Evolutionary conservation across 1,140 invertebrate genomes (phyloP), one percentile per base, ranked within the genome.

Genomic region (Eubasilissa regina): DNA sequence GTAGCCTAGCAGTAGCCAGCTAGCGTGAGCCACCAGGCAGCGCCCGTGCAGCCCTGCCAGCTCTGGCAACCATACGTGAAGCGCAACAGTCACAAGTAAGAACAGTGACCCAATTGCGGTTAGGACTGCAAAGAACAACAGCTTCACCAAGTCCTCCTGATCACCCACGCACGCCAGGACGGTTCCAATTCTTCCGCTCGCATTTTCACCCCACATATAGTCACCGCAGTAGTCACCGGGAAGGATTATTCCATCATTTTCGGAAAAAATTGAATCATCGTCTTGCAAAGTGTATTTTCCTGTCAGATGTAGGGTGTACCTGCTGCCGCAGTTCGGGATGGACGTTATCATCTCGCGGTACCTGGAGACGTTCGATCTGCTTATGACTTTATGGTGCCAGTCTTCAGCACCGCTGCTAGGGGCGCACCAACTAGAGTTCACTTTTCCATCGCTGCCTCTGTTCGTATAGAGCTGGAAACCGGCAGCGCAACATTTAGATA

Each of bases 51-150:
- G 56, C 13, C 75, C 75, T 4, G 66, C 47, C 47, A 81, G 66
- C 62, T 81, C 80, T 19, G 80, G 80, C 12, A 81, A 21, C 75
- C 75, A 77, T 7, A 76, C 9, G 35, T 78, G 70, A n/a, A 81
- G 17, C 43, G 68, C 13, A 0, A 75, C 48, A 10, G 75, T 66
- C 55, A 73, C 15, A 10, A 74, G 53, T 8, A 74, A 35, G 51
- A 74, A 74, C 12, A 74, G 11, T 3, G 25, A 12, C 15, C 11
- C 70, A 43, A 74, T 43, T 56, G 53, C 43, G n/a, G 17, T 56
- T 13, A 74, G 15, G 15, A 55, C 51, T 47, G 51, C 47, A 53
- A 73, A 51, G 21, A 73, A 25, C 21, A 73, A n/a, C 9, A 25
- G 11, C 48, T 35, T 45, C n/a, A 1, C 15, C n/a, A 72, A 4